A percentile compares a stretch with the other conserved stretches of the same genome.
phyloP scores from a whole-genome alignment of 1,140 invertebrate species.

The Chionoecetes opilio region DNA sequence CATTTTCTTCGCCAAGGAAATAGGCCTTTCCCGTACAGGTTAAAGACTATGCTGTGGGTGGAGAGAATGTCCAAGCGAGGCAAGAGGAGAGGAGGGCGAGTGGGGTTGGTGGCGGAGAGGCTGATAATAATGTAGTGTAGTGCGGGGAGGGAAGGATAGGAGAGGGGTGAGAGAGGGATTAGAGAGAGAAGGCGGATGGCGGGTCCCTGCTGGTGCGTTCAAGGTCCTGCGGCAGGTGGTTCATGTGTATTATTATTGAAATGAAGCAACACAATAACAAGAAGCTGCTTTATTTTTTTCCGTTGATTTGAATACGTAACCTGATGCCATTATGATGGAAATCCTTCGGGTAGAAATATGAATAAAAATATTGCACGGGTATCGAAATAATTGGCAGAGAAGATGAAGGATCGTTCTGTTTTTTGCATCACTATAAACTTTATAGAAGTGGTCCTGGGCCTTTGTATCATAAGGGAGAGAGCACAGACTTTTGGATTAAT shows the following conservation, averaged over 20 bases:
- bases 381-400: not conserved
- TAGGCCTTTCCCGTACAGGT: too few species aligned
- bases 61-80: too few species aligned
- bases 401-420: not conserved
- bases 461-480: not conserved
- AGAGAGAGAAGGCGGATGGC: not conserved
- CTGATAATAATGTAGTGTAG: not conserved
- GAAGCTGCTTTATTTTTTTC: too few species aligned
- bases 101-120: too few species aligned
- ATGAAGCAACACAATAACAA: not conserved
- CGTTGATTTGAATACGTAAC: too few species aligned
- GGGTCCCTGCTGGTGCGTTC: not conserved
- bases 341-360: not conserved
- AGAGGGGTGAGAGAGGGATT: too few species aligned
- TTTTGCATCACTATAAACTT: not conserved
- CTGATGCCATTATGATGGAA: not conserved
- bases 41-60: too few species aligned
- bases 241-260: not conserved
- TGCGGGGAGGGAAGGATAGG: not conserved
- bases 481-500: not conserved
- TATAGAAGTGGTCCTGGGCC: not conserved
- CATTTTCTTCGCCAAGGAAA: too few species aligned
- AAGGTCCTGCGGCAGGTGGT: not conserved
- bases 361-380: not conserved
- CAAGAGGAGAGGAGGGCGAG: too few species aligned